Evolutionary conservation across 2,797 vertebrate species (phyloP), one percentile per base, ranked within the genome.

Genomic region (Champsocephalus esox): DNA sequence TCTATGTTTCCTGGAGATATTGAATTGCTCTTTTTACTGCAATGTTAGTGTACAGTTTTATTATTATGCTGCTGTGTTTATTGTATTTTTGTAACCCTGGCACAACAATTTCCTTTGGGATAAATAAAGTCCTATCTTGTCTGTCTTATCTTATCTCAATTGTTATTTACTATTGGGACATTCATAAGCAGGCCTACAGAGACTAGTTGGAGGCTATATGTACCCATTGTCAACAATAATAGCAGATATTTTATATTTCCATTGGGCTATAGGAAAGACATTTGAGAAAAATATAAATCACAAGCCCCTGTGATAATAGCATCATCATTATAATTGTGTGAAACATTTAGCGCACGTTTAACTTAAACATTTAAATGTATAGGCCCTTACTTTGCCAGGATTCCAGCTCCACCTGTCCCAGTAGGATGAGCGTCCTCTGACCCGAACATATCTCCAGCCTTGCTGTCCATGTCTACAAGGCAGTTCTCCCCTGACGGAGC

Each of bases 401-500:
- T 45, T 66, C 94, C 93, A 49, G 89, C 66, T 73, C 92, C 92
- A 19, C 88, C 91, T 9, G 86, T 86, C 50, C 89, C 89, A 12
- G 95, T 94, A 57, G 91, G 93, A 76, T 93, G 92, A 50, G 93
- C 92, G n/a, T 92, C 83, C 13, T 94, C 92, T 17, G 90, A 89
- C 68, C 68, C 76, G 75, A 96, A 95, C 50, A 92, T 86, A 79
- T 95, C 95, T 65, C 90, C 94, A 32, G 85, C 86, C 82, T 95
- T 96, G 65, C 80, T 89, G 69, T 95, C 95, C 96, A 96, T 96
- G 75, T 92, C 90, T 45, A 91, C 77, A 0, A 75, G 72, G 65
- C 91, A 92, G 87, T 91, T 92, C 76, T 92, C 91, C 44, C 90
- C 92, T 46, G 91, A 92, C 41, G 88, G 88, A 34, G 77, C 84